Evolutionary conservation across 2,113 vertebrate genomes (phyloP).

Genomic region (Seriola rivoliana): DNA sequence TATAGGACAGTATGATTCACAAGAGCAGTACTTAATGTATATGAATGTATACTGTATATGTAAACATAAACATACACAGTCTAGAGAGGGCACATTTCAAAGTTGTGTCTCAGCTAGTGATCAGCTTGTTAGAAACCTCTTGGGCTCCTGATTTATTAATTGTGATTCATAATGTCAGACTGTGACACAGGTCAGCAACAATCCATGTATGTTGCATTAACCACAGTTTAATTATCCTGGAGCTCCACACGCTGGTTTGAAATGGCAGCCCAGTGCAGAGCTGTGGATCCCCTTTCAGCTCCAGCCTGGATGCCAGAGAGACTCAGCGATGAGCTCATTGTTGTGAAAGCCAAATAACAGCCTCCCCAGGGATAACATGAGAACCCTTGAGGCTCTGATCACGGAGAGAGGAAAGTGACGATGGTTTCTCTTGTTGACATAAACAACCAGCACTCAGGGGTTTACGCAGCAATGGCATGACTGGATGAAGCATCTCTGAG

Average conservation of each 20-base stretch:
- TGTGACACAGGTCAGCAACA: neutral
- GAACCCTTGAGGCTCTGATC: constrained; percentile 68
- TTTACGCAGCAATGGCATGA: neutral
- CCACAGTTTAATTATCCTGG: constrained; percentile 19
- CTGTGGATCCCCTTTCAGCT: constrained; percentile 59
- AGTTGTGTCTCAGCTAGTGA: neutral
- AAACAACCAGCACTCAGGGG: constrained; percentile 42
- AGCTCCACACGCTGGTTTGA: constrained; percentile 27
- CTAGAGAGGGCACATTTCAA: no score
- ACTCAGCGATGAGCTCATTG: constrained; percentile 82
- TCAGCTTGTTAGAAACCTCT: neutral
- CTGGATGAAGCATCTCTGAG: constrained; percentile 2
- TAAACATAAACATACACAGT: neutral
- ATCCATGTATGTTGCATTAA: neutral
- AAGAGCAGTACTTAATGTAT: neutral
- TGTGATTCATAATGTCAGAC: constrained; percentile 12
- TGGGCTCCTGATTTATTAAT: constrained; percentile 29
- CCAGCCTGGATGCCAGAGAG: constrained; percentile 23
- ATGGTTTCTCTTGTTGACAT: constrained; percentile 56
- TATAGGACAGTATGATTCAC: neutral
- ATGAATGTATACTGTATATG: neutral
- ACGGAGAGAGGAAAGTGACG: constrained; percentile 58
- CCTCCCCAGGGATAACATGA: constrained; percentile 57
- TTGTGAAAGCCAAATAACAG: constrained; percentile 78
- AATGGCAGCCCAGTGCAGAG: constrained; percentile 21